Evolutionary conservation across 2,113 vertebrate genomes (phyloP), one percentile per base, ranked within the genome.

Genomic region (Lota lota): DNA sequence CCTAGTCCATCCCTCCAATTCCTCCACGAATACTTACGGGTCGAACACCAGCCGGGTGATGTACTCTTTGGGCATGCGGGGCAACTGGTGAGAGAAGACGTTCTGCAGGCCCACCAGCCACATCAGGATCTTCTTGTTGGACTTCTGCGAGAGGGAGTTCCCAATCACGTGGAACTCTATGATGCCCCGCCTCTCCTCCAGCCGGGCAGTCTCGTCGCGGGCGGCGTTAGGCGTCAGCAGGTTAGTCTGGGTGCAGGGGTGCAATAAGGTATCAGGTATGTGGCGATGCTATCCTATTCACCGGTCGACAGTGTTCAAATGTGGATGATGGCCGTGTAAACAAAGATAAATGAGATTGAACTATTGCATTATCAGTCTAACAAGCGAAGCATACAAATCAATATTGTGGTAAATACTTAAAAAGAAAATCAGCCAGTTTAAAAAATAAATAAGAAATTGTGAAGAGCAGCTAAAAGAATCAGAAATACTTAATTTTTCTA

Each of bases 51-150:
- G 94, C 12, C 97, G 93, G 6, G 97, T 96, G 83, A 99, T 99
- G 85, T 98, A 99, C 86, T 99, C 97, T 92, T 99, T 99, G 87
- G 97, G 97, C 96, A 99, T 98, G 66, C 97, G 94, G 5, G 97
- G 97, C 79, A 99, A 92, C 80, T 99, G 97, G 83, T 99, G 97
- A 0, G 97, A 99, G 88, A 99, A 99, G 77, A 98, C 97, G 0
- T 99, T 99, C 93, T 99, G 97, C 70, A 99, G 83, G 56, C 97
- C 97, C 62, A 98, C 97, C 12, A 99, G 89, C 97, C 97, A 99
- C 92, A 99, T 97, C 73, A 99, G 85, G 86, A 99, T 97, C 85
- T 97, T 96, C 85, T 98, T 97, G 87, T 97, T 99, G 85, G 96
- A 97, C 77, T 98, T 99, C 85, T 98, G 97, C 0, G 96, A 96